phyloP scores from a whole-genome alignment of 2,888 invertebrate species.

The Antheraea assamensis region DNA sequence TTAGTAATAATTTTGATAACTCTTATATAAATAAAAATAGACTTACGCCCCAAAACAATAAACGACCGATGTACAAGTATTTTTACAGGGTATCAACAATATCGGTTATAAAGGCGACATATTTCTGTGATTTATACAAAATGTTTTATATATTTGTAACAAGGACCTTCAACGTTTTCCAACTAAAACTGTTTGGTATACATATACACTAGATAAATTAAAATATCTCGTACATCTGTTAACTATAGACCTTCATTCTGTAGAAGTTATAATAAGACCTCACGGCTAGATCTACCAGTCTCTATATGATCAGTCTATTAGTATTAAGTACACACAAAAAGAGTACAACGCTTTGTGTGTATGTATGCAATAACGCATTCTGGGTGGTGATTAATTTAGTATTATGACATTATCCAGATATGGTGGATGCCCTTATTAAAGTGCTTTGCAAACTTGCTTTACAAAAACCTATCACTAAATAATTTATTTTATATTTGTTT shows the following conservation, averaged over 20 bases:
- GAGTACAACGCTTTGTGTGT: neutral
- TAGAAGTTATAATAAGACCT: neutral
- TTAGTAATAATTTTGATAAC: neutral
- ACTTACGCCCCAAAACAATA: neutral
- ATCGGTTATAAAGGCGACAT: neutral
- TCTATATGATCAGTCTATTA: neutral
- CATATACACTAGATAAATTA: too few species aligned
- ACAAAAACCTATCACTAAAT: too few species aligned
- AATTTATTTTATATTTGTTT: too few species aligned
- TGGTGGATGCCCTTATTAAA: neutral
- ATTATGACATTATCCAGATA: neutral
- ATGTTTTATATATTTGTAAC: too few species aligned
- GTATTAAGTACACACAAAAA: neutral
- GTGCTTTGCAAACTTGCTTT: too few species aligned
- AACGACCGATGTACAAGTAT: neutral
- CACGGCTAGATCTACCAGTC: neutral
- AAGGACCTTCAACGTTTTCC: too few species aligned
- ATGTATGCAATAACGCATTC: too few species aligned
- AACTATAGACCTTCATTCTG: neutral
- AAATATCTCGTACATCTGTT: too few species aligned
- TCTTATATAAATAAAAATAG: neutral
- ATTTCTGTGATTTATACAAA: too few species aligned
- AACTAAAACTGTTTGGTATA: too few species aligned
- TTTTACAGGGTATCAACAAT: neutral
- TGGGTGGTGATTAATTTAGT: neutral